These are phyloP conservation scores for Leptopilina drosophilae DNA, from an alignment of 2,888 invertebrate species.

Conservation along the genomic window DNA sequence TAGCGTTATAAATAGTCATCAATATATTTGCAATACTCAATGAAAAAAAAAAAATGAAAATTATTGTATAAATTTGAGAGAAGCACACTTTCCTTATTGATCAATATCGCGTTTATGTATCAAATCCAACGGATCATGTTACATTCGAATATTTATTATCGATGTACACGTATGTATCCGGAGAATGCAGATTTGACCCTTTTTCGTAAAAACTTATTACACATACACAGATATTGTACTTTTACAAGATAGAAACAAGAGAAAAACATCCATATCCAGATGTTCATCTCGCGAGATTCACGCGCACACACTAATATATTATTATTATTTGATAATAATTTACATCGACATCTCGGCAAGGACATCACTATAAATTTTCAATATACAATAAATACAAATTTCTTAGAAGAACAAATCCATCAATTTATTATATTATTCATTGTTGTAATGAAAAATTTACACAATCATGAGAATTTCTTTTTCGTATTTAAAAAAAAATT, in stretches of 20 bases:
- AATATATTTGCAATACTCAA: neutral
- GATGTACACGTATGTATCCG: neutral
- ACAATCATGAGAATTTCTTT: no score
- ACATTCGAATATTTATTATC: neutral
- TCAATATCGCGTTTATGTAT: constrained; percentile 11
- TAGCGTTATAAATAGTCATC: constrained; percentile 24
- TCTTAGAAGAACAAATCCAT: neutral
- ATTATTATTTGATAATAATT: constrained; percentile 20
- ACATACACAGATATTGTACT: constrained; percentile 20
- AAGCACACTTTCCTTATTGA: neutral
- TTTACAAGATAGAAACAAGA: neutral
- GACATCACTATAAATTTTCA: neutral
- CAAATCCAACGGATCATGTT: constrained; percentile 20
- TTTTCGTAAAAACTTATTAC: constrained; percentile 10
- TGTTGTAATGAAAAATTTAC: no score
- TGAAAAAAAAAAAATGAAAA: no score
- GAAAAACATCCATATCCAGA: constrained; percentile 25
- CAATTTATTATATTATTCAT: no score
- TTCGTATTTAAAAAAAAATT: no score
- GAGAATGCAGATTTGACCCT: constrained; percentile 31
- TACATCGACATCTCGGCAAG: constrained; percentile 26
- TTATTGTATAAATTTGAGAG: neutral
- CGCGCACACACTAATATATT: neutral
- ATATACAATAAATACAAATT: neutral
- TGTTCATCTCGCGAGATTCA: constrained; percentile 35